Percentiles rank a stretch among this genome's conserved stretches.
phyloP scores from a whole-genome alignment of 2,888 invertebrate genomes.

The Leptopilina drosophilae region DNA sequence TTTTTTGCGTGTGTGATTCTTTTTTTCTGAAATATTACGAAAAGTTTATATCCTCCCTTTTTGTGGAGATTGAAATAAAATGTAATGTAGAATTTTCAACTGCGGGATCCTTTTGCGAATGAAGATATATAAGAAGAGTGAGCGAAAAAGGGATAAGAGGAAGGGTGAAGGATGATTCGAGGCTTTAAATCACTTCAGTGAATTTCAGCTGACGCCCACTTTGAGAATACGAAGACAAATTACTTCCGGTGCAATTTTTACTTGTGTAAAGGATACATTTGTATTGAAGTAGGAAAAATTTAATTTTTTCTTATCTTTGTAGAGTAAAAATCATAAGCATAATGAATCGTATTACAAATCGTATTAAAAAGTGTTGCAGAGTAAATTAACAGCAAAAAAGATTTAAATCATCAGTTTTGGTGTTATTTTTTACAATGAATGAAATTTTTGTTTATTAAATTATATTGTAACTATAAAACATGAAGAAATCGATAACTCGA shows the following conservation, averaged over 20 bases:
- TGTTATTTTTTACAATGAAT: too few species aligned
- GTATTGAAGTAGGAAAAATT: too few species aligned
- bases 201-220: conserved; percentile 59
- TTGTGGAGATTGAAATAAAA: conserved; percentile 12
- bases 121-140: conserved; percentile 40
- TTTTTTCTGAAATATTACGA: neutral
- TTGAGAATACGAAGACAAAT: conserved; percentile 61
- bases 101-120: conserved; percentile 40
- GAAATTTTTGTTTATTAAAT: too few species aligned
- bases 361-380: too few species aligned
- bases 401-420: too few species aligned
- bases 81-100: conserved; percentile 40
- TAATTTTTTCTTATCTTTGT: too few species aligned
- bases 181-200: conserved; percentile 62
- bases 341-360: too few species aligned
- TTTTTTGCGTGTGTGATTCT: neutral
- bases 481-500: too few species aligned
- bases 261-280: neutral
- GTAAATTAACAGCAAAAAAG: too few species aligned
- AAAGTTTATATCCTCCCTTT: neutral
- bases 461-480: too few species aligned
- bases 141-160: neutral
- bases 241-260: conserved; percentile 59
- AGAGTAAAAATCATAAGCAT: too few species aligned
- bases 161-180: conserved; percentile 51